Conservation (phyloP, 2,113 vertebrate genomes). For the Bujurquina vittata region DNA sequence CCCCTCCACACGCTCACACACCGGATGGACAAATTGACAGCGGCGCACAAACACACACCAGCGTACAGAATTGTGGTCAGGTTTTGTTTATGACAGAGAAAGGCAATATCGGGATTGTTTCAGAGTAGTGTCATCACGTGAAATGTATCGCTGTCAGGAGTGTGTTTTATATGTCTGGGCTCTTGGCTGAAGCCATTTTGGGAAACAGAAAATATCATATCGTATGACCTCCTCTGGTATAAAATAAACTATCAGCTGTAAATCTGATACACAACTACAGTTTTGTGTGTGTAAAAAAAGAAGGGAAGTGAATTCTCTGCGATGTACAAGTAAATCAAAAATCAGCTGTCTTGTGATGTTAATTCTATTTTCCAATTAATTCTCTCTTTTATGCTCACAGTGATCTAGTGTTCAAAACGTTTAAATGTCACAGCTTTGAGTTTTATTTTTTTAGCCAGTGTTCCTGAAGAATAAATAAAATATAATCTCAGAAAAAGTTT, state of each 20-base stretch:
- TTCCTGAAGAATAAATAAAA: background rate
- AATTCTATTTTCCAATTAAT: background rate
- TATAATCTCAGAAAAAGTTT: background rate
- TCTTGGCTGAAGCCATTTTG: slow-evolving; percentile 74
- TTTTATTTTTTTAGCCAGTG: background rate
- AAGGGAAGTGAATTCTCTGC: slow-evolving; percentile 22
- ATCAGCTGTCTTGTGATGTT: background rate
- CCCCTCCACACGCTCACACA: slow-evolving; percentile 6
- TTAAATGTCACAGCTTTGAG: background rate
- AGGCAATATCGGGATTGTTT: slow-evolving; percentile 81
- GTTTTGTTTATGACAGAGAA: slow-evolving; percentile 77
- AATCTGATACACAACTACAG: slow-evolving; percentile 73
- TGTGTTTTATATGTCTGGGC: slow-evolving; percentile 75
- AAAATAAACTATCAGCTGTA: slow-evolving; percentile 78
- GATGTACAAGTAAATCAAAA: background rate
- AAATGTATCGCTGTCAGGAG: slow-evolving; percentile 76
- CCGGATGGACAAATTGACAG: slow-evolving; percentile 46
- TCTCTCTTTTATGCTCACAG: background rate
- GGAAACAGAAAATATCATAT: slow-evolving; percentile 81
- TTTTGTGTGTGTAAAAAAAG: slow-evolving; percentile 43
- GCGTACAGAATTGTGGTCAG: slow-evolving; percentile 70
- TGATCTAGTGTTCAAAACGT: background rate
- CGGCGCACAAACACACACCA: slow-evolving; percentile 22
- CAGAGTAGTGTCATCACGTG: slow-evolving; percentile 79
- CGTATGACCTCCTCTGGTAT: slow-evolving; percentile 75